phyloP scores from a whole-genome alignment of 2,797 vertebrate species.

The Ambastaia sidthimunki region DNA sequence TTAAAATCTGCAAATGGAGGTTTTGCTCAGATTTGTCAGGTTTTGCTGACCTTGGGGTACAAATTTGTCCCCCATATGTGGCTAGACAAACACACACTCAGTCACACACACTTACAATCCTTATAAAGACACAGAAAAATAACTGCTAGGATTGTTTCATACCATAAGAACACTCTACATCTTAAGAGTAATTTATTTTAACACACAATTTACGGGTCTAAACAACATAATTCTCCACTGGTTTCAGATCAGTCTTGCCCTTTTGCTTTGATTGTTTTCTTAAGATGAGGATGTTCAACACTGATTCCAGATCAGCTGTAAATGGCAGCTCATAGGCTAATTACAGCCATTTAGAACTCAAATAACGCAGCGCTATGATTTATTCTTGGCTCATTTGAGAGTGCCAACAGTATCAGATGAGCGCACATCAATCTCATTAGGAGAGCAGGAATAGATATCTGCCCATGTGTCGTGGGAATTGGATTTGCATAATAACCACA shows the following conservation, averaged over 20 bases:
- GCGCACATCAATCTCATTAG: constrained; percentile 74
- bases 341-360: constrained; percentile 31
- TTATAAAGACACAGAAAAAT: no score
- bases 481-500: constrained; percentile 73
- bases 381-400: constrained; percentile 60
- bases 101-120: no score
- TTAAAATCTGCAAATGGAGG: no score
- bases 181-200: neutral
- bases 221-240: neutral
- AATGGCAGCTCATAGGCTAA: constrained; percentile 19
- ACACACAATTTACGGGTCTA: neutral
- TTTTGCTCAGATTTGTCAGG: no score
- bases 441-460: constrained; percentile 56
- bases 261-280: constrained; percentile 5
- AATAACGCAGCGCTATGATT: constrained; percentile 15
- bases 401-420: constrained; percentile 69
- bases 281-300: constrained; percentile 11
- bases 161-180: neutral
- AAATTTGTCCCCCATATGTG: no score
- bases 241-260: neutral
- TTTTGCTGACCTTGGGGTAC: no score
- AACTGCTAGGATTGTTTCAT: no score
- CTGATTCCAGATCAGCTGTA: constrained; percentile 16
- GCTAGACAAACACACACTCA: no score
- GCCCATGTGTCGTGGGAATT: constrained; percentile 65